These are phyloP conservation scores for Disparrhopalites patrizii DNA, from an alignment of 2,888 invertebrate genomes.

Conservation along the genomic window DNA sequence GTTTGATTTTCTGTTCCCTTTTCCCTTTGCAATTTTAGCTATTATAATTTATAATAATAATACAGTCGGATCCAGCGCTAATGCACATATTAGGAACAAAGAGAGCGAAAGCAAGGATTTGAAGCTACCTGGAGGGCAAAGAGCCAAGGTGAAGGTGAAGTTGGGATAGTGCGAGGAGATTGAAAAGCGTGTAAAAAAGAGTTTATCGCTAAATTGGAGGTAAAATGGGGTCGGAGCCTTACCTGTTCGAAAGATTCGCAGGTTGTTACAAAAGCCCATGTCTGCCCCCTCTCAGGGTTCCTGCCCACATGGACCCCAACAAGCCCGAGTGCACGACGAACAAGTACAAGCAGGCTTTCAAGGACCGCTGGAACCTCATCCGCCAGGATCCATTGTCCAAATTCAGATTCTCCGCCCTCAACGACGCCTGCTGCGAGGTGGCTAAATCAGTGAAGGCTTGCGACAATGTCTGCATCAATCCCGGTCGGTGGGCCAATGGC, in stretches of 20 bases:
- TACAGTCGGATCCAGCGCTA: too few species aligned
- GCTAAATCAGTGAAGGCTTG: not conserved
- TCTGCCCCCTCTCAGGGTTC: conserved; percentile 11
- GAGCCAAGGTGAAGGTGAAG: too few species aligned
- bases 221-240: conserved; percentile 39
- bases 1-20: too few species aligned
- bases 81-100: too few species aligned
- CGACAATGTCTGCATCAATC: conserved; percentile 12
- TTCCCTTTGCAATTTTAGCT: too few species aligned
- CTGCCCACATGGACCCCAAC: not conserved
- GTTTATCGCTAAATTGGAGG: too few species aligned
- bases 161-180: too few species aligned
- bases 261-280: conserved; percentile 31
- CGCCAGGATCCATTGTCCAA: conserved; percentile 26
- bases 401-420: not conserved
- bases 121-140: too few species aligned
- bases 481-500: conserved; percentile 9
- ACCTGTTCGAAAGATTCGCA: conserved; percentile 31
- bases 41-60: too few species aligned
- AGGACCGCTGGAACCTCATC: conserved; percentile 37
- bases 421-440: not conserved
- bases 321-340: conserved; percentile 33
- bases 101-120: too few species aligned
- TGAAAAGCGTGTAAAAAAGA: too few species aligned
- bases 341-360: conserved; percentile 29